Evolutionary conservation across 2,797 vertebrate genomes (phyloP), one percentile per base, ranked within the genome.

Genomic region (Macroramphosus scolopax): DNA sequence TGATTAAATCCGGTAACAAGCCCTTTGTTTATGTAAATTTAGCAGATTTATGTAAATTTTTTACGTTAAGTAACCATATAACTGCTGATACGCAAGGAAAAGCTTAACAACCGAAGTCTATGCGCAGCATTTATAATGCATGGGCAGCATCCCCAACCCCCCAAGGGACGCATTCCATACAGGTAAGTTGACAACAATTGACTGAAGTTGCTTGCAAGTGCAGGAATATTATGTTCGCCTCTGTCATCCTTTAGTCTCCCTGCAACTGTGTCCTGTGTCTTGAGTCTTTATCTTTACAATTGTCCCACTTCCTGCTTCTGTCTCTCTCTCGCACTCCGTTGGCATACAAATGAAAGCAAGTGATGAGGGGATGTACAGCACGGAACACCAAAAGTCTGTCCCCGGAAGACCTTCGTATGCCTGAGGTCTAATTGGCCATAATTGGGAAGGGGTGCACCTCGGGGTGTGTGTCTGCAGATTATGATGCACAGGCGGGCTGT

Each of bases 111-210:
- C 22, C 16, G 2, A 43, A 77, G 71, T 66, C 68, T 67, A 70
- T 68, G 58, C 62, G 68, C 63, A 61, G 57, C 57, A 72, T 80
- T 78, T 74, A 66, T 72, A 77, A 84, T 83, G 77, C 81, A 74
- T 65, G 62, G 63, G 57, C 68, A 60, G 61, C 67, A 65, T 70
- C 65, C 44, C 36, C 28, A 51, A 43, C 77, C 85, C 77, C 85
- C 70, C 80, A 68, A 59, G 81, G 83, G 82, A 82, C 78, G 75
- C 78, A 87, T 86, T 86, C 81, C 81, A 85, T 67, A 65, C 77
- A 56, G 56, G 60, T n/a, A 72, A 78, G 81, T 80, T 78, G 81
- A 83, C 81, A 84, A 84, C 79, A 83, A 86, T 80, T 75, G 78
- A 84, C 74, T 86, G 76, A 78, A 68, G 47, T 63, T 72, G 78